Evolutionary conservation across 2,113 vertebrate genomes (phyloP).

Genomic region (Trochalopteron elliotii): DNA sequence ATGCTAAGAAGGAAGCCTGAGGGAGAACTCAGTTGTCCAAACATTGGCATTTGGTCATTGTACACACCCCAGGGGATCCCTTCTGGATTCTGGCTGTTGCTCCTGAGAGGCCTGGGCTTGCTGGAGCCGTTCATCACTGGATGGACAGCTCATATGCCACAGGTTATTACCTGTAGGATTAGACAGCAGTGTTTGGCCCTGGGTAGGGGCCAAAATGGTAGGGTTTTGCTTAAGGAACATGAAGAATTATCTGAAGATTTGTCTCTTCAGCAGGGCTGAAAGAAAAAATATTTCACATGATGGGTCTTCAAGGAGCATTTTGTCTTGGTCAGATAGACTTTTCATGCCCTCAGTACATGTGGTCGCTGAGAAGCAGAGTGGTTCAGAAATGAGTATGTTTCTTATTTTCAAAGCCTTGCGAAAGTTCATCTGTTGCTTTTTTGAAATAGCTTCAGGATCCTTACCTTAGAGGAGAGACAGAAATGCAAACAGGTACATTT

Average conservation of each 20-base stretch:
- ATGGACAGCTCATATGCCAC: neutral
- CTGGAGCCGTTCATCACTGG: neutral
- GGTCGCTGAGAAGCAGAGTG: neutral
- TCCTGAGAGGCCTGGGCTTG: neutral
- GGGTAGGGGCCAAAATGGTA: neutral
- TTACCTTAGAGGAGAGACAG: neutral
- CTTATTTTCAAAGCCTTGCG: neutral
- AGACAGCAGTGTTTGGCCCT: neutral
- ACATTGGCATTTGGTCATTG: neutral
- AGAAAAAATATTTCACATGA: neutral
- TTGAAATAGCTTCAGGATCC: neutral
- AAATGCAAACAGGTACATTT: neutral
- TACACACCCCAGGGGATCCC: neutral
- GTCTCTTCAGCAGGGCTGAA: neutral
- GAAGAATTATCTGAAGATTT: neutral
- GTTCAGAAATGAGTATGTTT: neutral
- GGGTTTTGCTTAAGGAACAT: neutral
- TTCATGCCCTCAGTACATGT: neutral
- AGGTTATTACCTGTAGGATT: neutral
- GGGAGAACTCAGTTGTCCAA: neutral
- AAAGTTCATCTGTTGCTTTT: neutral
- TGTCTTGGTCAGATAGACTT: neutral
- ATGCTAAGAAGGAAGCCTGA: neutral
- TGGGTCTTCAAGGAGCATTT: neutral
- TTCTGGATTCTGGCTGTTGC: neutral